phyloP scores from a whole-genome alignment of 2,888 invertebrate genomes.

The Drosophila histrio region DNA sequence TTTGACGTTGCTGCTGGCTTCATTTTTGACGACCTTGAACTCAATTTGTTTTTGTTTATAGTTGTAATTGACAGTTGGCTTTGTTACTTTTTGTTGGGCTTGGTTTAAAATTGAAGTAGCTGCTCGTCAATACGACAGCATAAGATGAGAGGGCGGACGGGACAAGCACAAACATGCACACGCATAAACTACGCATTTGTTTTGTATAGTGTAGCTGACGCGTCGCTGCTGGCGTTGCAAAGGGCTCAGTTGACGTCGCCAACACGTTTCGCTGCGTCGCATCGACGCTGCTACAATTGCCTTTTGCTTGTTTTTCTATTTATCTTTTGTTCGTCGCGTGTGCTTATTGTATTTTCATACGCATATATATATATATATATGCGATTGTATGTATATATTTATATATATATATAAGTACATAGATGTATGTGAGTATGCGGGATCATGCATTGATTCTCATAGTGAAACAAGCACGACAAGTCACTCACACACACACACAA shows the following conservation, averaged over 20 bases:
- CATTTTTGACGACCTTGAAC: constrained; percentile 80
- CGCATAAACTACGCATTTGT: constrained; percentile 64
- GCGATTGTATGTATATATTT: constrained; percentile 10
- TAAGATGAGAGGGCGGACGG: constrained; percentile 2
- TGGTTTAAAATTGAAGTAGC: constrained; percentile 29
- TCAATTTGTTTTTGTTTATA: constrained; percentile 55
- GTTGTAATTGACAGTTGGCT: constrained; percentile 33
- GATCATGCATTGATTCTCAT: constrained; percentile 52
- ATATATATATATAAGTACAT: neutral
- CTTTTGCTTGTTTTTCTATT: constrained; percentile 42
- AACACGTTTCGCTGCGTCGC: constrained; percentile 22
- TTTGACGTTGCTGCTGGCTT: constrained; percentile 53
- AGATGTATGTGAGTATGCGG: constrained; percentile 28
- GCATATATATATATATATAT: neutral
- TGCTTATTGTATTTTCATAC: constrained; percentile 56
- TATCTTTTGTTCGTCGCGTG: constrained; percentile 54
- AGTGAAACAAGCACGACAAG: constrained; percentile 72
- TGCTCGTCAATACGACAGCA: constrained; percentile 10
- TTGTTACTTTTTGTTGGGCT: constrained; percentile 26
- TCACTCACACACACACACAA: constrained; percentile 35
- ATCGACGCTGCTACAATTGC: constrained; percentile 17
- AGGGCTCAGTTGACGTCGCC: constrained; percentile 19
- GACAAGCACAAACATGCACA: constrained; percentile 1
- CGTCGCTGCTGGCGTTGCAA: constrained; percentile 16
- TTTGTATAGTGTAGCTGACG: constrained; percentile 37